Base-by-base conservation (phyloP, 1,140 invertebrate species). In the Drosophila fuyamai region DNA sequence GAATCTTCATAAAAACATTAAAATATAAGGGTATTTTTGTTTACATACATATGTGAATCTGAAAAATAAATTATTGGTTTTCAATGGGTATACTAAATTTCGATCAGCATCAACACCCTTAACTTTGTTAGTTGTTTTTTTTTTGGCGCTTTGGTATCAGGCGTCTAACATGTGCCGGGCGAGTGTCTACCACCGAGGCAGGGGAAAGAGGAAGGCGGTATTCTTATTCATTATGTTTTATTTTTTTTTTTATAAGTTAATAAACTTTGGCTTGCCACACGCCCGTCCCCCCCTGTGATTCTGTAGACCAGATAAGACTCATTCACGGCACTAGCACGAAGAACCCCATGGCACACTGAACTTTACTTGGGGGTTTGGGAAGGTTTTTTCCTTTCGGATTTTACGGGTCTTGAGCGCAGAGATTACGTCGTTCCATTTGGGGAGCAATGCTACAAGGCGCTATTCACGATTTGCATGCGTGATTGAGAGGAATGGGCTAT, bases 331-430 rank as follows among this genome's bases (percentile, higher is more conserved):
- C 41, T 47, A 44, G 47, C 61, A 58, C 58, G 16, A 43, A 59
- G 47, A 62, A 29, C 85, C 71, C 66, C 43, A 48, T 86, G 79
- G 79, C 81, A 81, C 79, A 86, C 56, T 85, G 79, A 81, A 86
- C 81, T 74, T 50, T 41, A 53, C 46, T 40, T 35, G 65, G 43
- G 53, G 44, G 61, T n/a, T 32, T 44, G 41, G 29, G 10, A 70
- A 60, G 70, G 55, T 57, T 68, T 43, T 67, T 67, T 63, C 44
- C 44, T 63, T 62, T 40, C 35, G 13, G 14, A 51, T 35, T 41
- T n/a, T 4, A 50, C 10, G 36, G 27, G 8, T 23, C 12, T 41
- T 40, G 23, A 35, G 43, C 44, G 38, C 14, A 12, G 32, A 50
- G 57, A 74, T 79, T 56, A 50, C 48, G 61, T 56, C 43, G 57